Evolutionary conservation across 2,797 vertebrate species (phyloP).

Genomic region (Zalophus californianus): DNA sequence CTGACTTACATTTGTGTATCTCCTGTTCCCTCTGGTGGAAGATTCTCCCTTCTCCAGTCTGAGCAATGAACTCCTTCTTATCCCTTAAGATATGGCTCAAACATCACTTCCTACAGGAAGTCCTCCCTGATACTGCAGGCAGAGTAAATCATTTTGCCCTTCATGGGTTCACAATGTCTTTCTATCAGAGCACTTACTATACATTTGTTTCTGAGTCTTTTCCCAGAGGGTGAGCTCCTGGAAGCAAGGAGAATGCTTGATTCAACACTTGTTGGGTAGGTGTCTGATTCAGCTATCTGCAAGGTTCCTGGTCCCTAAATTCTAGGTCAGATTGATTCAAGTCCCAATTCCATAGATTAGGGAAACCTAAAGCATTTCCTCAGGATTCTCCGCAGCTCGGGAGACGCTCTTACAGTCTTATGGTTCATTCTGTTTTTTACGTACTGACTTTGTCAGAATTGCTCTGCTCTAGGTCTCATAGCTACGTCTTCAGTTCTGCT

Average conservation of each 20-base stretch:
- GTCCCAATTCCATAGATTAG: neutral
- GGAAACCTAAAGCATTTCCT: neutral
- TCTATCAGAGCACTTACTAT: neutral
- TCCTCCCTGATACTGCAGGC: neutral
- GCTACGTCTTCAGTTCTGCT: neutral
- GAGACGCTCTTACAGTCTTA: neutral
- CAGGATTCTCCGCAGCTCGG: neutral
- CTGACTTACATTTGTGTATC: too few species aligned
- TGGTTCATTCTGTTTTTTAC: neutral
- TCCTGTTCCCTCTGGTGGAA: too few species aligned
- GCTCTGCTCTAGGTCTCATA: neutral
- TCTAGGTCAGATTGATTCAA: neutral
- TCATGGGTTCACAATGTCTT: neutral
- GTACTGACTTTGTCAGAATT: neutral
- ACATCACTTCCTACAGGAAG: neutral
- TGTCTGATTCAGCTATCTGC: neutral
- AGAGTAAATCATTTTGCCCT: neutral
- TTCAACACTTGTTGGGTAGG: neutral
- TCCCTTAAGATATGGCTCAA: neutral
- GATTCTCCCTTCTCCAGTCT: neutral
- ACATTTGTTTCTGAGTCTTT: neutral
- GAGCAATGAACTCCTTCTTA: neutral
- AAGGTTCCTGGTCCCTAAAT: neutral
- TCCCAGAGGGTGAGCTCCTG: neutral
- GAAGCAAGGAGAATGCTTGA: neutral